These are phyloP conservation scores for Lamproptera curius DNA, from an alignment of 2,888 invertebrate genomes.

Conservation along the genomic window DNA sequence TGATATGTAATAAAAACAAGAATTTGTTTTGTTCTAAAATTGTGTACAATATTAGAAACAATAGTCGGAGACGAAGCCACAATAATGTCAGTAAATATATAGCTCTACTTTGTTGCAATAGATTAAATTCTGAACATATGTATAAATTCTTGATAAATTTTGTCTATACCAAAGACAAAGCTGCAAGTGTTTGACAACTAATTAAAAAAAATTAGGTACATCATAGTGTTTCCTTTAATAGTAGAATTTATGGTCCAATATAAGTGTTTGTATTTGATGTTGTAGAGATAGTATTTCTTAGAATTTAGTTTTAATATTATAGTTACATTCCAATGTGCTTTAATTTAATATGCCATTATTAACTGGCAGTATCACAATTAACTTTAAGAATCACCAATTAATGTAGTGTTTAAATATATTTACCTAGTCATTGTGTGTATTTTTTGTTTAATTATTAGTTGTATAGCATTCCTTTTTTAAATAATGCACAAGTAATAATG, in stretches of 20 bases:
- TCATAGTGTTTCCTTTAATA: constrained; percentile 1
- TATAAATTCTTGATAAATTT: too few relatives aligned
- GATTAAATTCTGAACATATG: too few relatives aligned
- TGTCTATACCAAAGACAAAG: too few relatives aligned
- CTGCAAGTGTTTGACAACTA: too few relatives aligned
- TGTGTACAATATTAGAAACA: too few relatives aligned
- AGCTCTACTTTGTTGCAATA: too few relatives aligned
- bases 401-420: constrained; percentile 7
- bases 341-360: constrained; percentile 15
- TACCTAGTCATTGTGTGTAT: constrained; percentile 21
- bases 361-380: constrained; percentile 5
- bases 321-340: constrained; percentile 19
- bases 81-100: too few relatives aligned
- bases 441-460: constrained; percentile 7
- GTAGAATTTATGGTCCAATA: constrained; percentile 10
- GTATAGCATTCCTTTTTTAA: too few relatives aligned
- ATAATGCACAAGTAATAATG: too few relatives aligned
- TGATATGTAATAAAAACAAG: too few relatives aligned
- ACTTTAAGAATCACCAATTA: constrained; percentile 4
- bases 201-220: not conserved
- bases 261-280: constrained; percentile 15
- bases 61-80: too few relatives aligned
- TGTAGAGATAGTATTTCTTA: constrained; percentile 12
- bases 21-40: too few relatives aligned
- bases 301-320: constrained; percentile 4